Base-by-base conservation (phyloP, 2,888 invertebrate species). In the Nematopogon swammerdamellus region DNA sequence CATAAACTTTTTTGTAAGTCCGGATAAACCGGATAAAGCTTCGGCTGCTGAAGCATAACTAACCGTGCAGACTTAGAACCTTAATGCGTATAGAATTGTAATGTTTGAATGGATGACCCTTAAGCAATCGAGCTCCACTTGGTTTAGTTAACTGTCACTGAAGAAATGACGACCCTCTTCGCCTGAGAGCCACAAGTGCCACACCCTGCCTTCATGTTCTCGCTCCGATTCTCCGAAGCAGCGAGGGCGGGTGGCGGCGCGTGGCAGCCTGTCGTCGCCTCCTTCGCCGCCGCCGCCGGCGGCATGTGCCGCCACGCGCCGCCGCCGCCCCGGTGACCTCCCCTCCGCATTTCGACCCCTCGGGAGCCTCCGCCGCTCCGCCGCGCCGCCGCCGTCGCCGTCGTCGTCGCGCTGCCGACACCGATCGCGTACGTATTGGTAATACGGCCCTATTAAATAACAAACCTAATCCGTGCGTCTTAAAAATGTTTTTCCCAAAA, bases 331-430 rank as follows among this genome's bases (percentile, higher is more conserved):
- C 18, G 47, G 44, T 50, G 46, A 43, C 11, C n/a, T 11, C 43
- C 14, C 18, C 49, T 43, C 17, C 29, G 14, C 43, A 29, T 29
- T 18, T 20, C 43, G 2, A 10, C 46, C 46, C 18, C 14, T 14
- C 8, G 48, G 43, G 44, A 16, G 19, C 4, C 44, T 30, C 42
- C n/a, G n/a, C n/a, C n/a, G n/a, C n/a, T n/a, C n/a, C n/a, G n/a
- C n/a, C n/a, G 47, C 36, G 47, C 36, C 36, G 43, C 14, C 44
- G 48, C 43, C 48, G 48, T 48, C 48, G 29, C 44, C 25, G 48
- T 19, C 16, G 44, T 20, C 47, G 14, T 11, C 43, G n/a, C 18
- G n/a, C 45, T 20, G 30, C 47, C 42, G 47, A 18, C 47, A 36
- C 36, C 10, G 47, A 18, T 30, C 47, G 10, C 42, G 47, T 42